phyloP scores from a whole-genome alignment of 1,140 invertebrate species.

The Drosophila carrolli region DNA sequence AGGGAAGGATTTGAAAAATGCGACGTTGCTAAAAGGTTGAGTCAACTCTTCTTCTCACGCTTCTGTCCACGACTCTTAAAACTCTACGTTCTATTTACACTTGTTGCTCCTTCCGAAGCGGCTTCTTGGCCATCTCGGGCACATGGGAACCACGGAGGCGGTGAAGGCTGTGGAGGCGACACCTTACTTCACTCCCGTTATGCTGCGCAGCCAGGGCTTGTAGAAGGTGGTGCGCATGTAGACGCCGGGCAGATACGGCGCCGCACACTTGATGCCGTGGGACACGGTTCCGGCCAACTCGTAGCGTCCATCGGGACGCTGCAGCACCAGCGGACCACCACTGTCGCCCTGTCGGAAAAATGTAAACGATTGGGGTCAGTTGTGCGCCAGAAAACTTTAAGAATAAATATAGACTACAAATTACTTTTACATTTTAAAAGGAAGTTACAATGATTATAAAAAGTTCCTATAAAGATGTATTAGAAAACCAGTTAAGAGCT shows the following conservation, averaged over 20 bases:
- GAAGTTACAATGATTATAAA: no score
- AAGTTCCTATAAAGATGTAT: no score
- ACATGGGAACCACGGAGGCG: neutral
- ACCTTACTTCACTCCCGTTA: slow-evolving; percentile 89
- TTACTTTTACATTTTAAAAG: no score
- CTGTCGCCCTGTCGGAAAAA: slow-evolving; percentile 92
- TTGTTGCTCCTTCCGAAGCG: slow-evolving; percentile 37
- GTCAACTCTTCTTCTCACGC: slow-evolving; percentile 17
- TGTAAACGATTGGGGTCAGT: neutral
- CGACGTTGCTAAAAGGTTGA: slow-evolving; percentile 40
- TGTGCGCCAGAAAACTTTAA: no score
- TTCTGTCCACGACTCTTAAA: slow-evolving; percentile 40
- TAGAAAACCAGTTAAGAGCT: no score
- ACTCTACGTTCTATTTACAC: slow-evolving; percentile 77
- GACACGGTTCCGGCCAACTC: slow-evolving; percentile 96
- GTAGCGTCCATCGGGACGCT: slow-evolving; percentile 93
- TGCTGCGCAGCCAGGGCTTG: slow-evolving; percentile 94
- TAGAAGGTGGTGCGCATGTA: slow-evolving; percentile 97
- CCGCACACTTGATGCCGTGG: slow-evolving; percentile 97
- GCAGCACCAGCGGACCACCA: slow-evolving; percentile 95
- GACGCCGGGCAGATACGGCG: slow-evolving; percentile 94
- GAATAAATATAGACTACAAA: no score
- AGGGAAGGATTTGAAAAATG: slow-evolving; percentile 17
- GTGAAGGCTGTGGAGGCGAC: neutral
- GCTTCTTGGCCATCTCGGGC: neutral